Percentiles rank a stretch among this genome's conserved stretches.
Evolutionary conservation across 1,140 invertebrate genomes (phyloP).

Genomic region (Drosophila albomicans): DNA sequence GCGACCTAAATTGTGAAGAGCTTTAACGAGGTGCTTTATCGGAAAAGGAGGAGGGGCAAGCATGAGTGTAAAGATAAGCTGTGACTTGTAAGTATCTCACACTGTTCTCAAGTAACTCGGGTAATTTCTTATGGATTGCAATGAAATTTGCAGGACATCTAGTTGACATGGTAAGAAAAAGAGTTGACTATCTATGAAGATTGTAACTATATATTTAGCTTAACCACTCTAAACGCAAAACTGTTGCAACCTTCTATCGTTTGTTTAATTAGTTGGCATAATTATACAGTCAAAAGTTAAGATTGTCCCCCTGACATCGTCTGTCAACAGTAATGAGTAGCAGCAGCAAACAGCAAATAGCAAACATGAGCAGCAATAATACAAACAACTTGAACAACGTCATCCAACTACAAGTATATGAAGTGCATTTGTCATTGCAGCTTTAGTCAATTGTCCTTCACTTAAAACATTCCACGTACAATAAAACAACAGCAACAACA

Average conservation of each 20-base stretch:
- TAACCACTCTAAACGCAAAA: not conserved
- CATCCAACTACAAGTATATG: conserved; percentile 18
- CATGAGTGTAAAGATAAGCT: not conserved
- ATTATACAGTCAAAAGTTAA: conserved; percentile 24
- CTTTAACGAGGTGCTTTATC: not conserved
- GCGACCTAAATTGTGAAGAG: conserved; percentile 10
- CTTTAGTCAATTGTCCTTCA: conserved; percentile 39
- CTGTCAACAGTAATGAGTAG: conserved; percentile 16
- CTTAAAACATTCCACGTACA: conserved; percentile 40
- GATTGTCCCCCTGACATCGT: conserved; percentile 34
- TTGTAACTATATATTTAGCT: not conserved
- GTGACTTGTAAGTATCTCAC: not conserved
- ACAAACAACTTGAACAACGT: conserved; percentile 20
- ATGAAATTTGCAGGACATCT: not conserved
- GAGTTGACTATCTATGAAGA: too few relatives aligned
- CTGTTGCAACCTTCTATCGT: conserved; percentile 14
- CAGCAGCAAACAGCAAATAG: too few relatives aligned
- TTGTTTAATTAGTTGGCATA: conserved; percentile 26
- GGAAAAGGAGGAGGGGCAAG: not conserved
- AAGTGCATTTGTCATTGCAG: conserved; percentile 37
- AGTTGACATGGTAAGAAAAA: too few relatives aligned
- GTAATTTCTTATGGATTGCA: not conserved
- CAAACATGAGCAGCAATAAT: conserved; percentile 13
- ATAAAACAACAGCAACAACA: conserved; percentile 18
- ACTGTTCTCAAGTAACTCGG: not conserved